Evolutionary conservation across 1,140 invertebrate genomes (phyloP), one percentile per base, ranked within the genome.

Genomic region (Drosophila repletoides): DNA sequence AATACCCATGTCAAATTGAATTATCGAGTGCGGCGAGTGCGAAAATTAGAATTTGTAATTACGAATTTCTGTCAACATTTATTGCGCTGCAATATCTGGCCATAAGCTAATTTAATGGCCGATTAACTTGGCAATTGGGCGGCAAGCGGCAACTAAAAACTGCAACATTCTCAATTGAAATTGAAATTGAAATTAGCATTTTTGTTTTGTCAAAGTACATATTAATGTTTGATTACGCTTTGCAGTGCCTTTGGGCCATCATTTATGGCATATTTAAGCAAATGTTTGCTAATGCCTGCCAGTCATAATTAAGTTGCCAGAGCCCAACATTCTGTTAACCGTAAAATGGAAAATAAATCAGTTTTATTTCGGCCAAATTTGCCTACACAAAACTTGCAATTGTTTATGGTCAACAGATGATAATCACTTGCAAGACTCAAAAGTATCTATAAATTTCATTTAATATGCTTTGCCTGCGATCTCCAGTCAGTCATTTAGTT

Each of bases 61-160:
- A 7, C 29, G 9, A 52, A 84, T 67, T 79, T 71, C 66, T 84
- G 79, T 83, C 79, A 84, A 63, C 74, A 74, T 71, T 56, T 66
- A 77, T 84, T 73, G 63, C 51, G 34, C 31, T 38, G 10, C 28
- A 22, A 55, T 26, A 17, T 24, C 14, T 4, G 1, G 56, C 41
- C 34, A 65, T 71, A 84, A 84, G 80, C 79, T 55, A 79, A 79
- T 86, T 84, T 86, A 79, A 86, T 75, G 75, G 66, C 71, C 66
- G 72, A 75, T 80, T 84, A 86, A 75, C 59, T 58, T 55, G 63
- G 15, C 72, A 86, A 84, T 80, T 80, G 59, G 53, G 19, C 31
- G 12, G 14, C 29, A 59, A 58, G 48, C 33, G 43, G 14, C 22
- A 24, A 24, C 14, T 26, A 14, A 22, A 38, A 29, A 7, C 9